phyloP scores from a whole-genome alignment of 2,888 invertebrate species.

The Neoascia interrupta region DNA sequence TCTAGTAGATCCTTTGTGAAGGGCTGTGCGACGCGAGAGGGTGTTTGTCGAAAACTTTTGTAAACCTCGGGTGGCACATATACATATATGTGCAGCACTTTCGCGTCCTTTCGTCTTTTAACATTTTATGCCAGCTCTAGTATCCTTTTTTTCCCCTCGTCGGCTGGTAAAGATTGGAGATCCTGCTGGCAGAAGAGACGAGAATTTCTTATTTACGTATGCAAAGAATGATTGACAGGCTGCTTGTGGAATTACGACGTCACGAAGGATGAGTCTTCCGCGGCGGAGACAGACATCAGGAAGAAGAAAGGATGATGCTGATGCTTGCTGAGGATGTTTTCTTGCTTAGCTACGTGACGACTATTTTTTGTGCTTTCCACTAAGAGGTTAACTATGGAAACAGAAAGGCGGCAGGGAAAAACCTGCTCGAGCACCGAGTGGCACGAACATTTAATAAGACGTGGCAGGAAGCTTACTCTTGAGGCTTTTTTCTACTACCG shows the following conservation, averaged over 20 bases:
- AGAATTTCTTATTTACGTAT: conserved; percentile 61
- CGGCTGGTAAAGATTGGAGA: conserved; percentile 47
- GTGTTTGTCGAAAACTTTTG: conserved; percentile 34
- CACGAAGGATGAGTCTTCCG: conserved; percentile 8
- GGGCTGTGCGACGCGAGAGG: too few relatives aligned
- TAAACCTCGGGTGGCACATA: conserved; percentile 56
- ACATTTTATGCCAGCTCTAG: too few relatives aligned
- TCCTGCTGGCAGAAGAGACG: conserved; percentile 13
- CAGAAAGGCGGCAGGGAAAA: background rate
- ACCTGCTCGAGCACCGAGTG: too few relatives aligned
- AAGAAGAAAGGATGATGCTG: conserved; percentile 10
- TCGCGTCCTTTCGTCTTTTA: conserved; percentile 1
- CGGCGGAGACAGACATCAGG: background rate
- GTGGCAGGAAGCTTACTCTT: conserved; percentile 47
- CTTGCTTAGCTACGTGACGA: conserved; percentile 61
- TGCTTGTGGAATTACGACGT: conserved; percentile 46
- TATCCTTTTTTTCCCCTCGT: conserved; percentile 6
- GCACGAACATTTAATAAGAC: conserved; percentile 68
- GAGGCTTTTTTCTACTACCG: conserved; percentile 17
- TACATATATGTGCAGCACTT: conserved; percentile 54
- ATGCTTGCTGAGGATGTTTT: conserved; percentile 55
- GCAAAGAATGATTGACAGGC: conserved; percentile 68
- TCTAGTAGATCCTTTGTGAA: conserved; percentile 32
- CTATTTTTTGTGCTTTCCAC: conserved; percentile 24
- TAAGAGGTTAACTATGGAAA: conserved; percentile 48